A percentile compares a stretch with the other conserved stretches of the same genome.
phyloP scores from a whole-genome alignment of 2,888 invertebrate species.

The Drosophila histrio region DNA sequence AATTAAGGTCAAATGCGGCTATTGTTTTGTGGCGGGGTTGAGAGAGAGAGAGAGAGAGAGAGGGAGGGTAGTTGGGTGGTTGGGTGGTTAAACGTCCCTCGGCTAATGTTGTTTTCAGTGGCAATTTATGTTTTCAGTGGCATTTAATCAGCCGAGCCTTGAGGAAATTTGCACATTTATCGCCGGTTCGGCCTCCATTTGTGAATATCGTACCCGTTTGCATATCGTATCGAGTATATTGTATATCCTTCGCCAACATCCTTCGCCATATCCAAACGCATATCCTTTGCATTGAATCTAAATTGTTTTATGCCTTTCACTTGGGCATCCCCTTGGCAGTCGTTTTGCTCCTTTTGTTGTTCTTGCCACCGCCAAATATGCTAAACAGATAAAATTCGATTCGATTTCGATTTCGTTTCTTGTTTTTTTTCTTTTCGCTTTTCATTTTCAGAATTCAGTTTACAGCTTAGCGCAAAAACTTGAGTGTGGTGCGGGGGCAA shows the following conservation, averaged over 20 bases:
- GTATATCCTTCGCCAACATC: conserved; percentile 30
- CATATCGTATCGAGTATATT: conserved; percentile 25
- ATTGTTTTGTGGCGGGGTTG: background rate
- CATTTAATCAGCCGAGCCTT: conserved; percentile 66
- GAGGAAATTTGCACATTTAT: conserved; percentile 68
- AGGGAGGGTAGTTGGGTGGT: background rate
- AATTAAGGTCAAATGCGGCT: conserved; percentile 71
- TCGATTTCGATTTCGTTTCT: conserved; percentile 34
- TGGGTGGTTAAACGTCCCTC: conserved; percentile 22
- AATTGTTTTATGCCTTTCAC: conserved; percentile 69
- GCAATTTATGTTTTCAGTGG: conserved; percentile 70
- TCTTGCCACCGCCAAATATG: conserved; percentile 54
- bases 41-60: background rate
- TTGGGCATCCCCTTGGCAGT: conserved; percentile 39
- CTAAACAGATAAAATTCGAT: conserved; percentile 68
- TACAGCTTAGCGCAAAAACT: background rate
- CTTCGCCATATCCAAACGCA: conserved; percentile 19
- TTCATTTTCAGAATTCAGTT: conserved; percentile 29
- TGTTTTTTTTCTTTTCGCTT: conserved; percentile 19
- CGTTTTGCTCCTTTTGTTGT: conserved; percentile 35
- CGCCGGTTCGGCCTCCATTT: conserved; percentile 40
- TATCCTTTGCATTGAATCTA: conserved; percentile 68
- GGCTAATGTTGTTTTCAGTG: conserved; percentile 56
- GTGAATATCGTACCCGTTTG: conserved; percentile 24
- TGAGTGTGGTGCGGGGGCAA: conserved; percentile 1